Base-by-base conservation (phyloP, 2,888 invertebrate genomes). In the Penaeus monodon region DNA sequence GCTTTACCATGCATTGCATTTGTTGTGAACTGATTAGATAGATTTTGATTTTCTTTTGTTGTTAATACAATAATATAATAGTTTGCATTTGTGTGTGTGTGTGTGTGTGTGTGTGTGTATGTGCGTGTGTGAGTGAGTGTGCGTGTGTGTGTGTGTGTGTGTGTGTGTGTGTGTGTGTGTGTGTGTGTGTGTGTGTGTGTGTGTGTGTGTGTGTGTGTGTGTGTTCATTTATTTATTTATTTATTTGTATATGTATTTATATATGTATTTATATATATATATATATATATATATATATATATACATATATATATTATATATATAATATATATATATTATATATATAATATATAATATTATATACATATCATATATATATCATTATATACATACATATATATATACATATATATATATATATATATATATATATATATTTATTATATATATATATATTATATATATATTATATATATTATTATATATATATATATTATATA, bases 161-260 rank as follows among this genome's bases (percentile, higher is more conserved):
- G 10, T 49, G 10, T 49, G 10, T 49, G 10, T 49, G 12, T 27
- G 10, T 49, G 12, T 77, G 10, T 77, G 8, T n/a, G 12, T 77
- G 12, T n/a, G 8, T n/a, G 8, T 29, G 10, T n/a, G 57, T 57
- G 57, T 57, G 57, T 57, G 57, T 78, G 24, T 44, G 20, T 44
- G 57, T 57, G 57, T 57, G 57, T 57, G 57, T 57, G 57, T 57
- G 24, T 78, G 57, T 57, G 57, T 57, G 57, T 78, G 57, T 78
- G 57, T 57, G 57, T 57, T 57, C 24, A 78, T 57, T 24, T 57
- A 22, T 24, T 22, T 24, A 29, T 24, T 57, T 24, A 78, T 57
- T 4, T 57, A 78, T 78, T 24, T n/a, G 17, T 57, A 78, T 57
- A 78, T 57, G 57, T 57, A 78, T n/a, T 57, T 57, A 78, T 57